Base-by-base conservation (phyloP, 2,888 invertebrate genomes). In the Agapetus fuscipes region DNA sequence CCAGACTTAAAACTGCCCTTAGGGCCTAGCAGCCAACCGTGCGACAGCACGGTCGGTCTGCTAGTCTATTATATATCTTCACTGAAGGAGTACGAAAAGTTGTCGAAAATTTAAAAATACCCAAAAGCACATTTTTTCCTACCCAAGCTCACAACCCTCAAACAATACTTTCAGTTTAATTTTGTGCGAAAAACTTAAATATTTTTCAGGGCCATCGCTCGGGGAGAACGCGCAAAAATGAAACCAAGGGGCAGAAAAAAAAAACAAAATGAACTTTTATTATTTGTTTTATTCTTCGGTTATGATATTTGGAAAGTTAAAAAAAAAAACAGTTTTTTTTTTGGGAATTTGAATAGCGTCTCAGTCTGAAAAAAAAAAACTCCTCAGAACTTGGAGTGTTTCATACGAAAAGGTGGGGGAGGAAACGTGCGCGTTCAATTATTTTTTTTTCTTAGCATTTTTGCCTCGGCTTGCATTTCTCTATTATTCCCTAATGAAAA, bases 401-500 rank as follows among this genome's bases (percentile, higher is more conserved):
- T 14, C 24, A 37, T 37, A 24, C 27, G 35, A 16, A 37, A 13
- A 30, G 17, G 3, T 24, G 31, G 33, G 24, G 33, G 13, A 30
- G 26, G 13, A 11, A 32, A 10, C 5, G 17, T 6, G 17, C 36
- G 33, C 33, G 41, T 34, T 42, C 42, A 42, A 42, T 42, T 42
- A 42, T 42, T 38, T 38, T 37, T 37, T 33, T 37, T 34, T 42
- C 34, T 30, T 40, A 30, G 14, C 34, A 30, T 37, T 42, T 40
- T 35, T 33, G 13, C 37, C 30, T 33, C 34, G 15, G 32, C 34
- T 38, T 34, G 34, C 34, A 34, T 35, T 28, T 35, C 30, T 17
- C 34, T 27, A 40, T 40, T 35, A 40, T 40, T 17, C 31, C 25
- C 26, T 40, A 40, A 40, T 38, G 37, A 42, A 34, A 42, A 38